Base-by-base conservation (phyloP, 2,888 invertebrate genomes). In the Halictus quadricinctus region DNA sequence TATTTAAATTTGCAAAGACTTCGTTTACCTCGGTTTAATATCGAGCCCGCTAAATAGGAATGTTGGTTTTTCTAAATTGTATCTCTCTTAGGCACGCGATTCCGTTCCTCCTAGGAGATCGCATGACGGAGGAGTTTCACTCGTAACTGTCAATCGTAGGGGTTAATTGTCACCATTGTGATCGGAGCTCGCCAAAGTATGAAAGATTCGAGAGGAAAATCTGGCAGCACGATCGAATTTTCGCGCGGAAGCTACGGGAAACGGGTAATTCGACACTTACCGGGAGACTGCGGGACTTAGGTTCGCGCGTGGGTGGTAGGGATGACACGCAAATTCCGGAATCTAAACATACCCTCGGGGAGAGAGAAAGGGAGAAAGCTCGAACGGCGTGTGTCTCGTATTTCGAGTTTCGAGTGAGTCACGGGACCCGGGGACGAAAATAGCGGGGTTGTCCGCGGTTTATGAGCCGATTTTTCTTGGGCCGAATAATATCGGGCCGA, bases 261-360 rank as follows among this genome's bases (percentile, higher is more conserved):
- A 66, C 83, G 84, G 87, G 92, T 92, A 92, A 92, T 91, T 90
- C 89, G 92, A 92, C 89, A 91, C 92, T 89, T 87, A 81, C 82
- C 87, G 79, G 80, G 88, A 84, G 83, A 85, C 81, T 75, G 82
- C 58, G 69, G 66, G 60, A 72, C 50, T 82, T 72, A 80, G 76
- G 76, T 80, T 73, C 77, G 48, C 70, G 86, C 72, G 82, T 85
- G 83, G 84, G 69, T 85, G 73, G 86, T 79, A 80, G 83, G 85
- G 81, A 84, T 83, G 87, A 88, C 88, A 86, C 89, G 88, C 90
- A 78, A 89, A 92, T 93, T 91, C 91, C 90, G 87, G 89, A 90
- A 92, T 93, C 93, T 93, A 93, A 93, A 93, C 93, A 93, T 93
- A 93, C 92, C 88, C 89, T 83, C 81, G 80, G 60, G 66, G 79